Percentiles rank a stretch among this genome's conserved stretches.
Conservation (phyloP, 2,113 vertebrate species). For the Halcyon malimbica region DNA sequence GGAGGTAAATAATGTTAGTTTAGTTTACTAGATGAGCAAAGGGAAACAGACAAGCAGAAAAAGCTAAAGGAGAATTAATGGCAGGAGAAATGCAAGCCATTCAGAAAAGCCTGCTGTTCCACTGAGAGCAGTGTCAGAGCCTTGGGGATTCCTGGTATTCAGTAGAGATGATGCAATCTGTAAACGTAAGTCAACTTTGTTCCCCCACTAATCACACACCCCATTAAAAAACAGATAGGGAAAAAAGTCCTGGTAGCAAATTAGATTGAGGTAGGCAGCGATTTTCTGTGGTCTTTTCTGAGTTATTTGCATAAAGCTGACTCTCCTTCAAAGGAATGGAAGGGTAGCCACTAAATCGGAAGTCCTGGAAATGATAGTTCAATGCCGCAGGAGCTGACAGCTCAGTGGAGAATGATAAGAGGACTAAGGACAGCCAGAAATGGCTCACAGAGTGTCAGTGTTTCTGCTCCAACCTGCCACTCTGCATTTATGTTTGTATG, state of each 20-base stretch:
- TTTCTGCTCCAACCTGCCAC: slow-evolving; percentile 2
- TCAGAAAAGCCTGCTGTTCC: slow-evolving; percentile 33
- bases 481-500: not conserved
- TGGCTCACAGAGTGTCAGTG: not conserved
- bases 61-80: slow-evolving; percentile 16
- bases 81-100: slow-evolving; percentile 8
- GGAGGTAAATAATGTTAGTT: not conserved
- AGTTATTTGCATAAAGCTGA: not conserved
- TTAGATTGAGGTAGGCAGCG: not conserved
- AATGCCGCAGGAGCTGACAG: not conserved
- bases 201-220: not conserved
- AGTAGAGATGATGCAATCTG: slow-evolving; percentile 2
- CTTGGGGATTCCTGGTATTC: slow-evolving; percentile 26
- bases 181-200: not conserved
- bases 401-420: slow-evolving; percentile 4
- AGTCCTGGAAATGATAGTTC: not conserved
- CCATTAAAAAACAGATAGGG: not conserved
- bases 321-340: not conserved
- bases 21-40: not conserved
- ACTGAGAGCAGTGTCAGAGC: not conserved
- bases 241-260: not conserved
- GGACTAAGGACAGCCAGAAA: not conserved
- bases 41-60: slow-evolving; percentile 29
- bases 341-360: not conserved
- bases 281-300: not conserved